Evolutionary conservation across 2,888 invertebrate species (phyloP).

Genomic region (Oligia strigilis): DNA sequence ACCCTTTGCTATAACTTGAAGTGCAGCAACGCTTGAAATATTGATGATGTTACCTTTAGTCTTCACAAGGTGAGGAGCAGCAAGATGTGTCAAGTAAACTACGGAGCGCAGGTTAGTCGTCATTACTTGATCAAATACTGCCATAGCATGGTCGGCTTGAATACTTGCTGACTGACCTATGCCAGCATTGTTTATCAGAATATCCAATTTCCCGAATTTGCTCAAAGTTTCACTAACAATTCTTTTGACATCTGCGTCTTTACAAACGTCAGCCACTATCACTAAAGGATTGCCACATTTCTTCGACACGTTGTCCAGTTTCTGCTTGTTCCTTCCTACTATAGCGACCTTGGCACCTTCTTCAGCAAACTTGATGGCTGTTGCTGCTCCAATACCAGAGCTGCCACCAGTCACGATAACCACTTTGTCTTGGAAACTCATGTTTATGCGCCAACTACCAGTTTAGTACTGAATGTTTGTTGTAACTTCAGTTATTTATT

Average conservation of each 20-base stretch:
- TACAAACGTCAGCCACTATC: constrained; percentile 30
- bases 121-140: constrained; percentile 45
- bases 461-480: neutral
- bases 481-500: neutral
- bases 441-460: constrained; percentile 19
- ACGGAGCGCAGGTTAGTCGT: constrained; percentile 51
- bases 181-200: constrained; percentile 42
- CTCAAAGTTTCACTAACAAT: constrained; percentile 35
- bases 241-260: constrained; percentile 41
- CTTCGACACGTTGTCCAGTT: constrained; percentile 50
- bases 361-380: constrained; percentile 55
- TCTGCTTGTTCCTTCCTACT: constrained; percentile 61
- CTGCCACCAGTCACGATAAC: constrained; percentile 70
- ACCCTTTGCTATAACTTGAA: neutral
- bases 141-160: constrained; percentile 39
- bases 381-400: constrained; percentile 70
- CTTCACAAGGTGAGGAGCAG: constrained; percentile 62
- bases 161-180: neutral
- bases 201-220: constrained; percentile 28
- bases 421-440: constrained; percentile 69
- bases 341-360: constrained; percentile 66
- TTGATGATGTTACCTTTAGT: constrained; percentile 93
- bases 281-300: constrained; percentile 40
- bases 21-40: constrained; percentile 73
- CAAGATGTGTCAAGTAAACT: constrained; percentile 59